Percentiles rank a stretch among this genome's conserved stretches.
These are phyloP conservation scores for Leguminivora glycinivorella DNA, from an alignment of 1,140 invertebrate species.

Conservation along the genomic window DNA sequence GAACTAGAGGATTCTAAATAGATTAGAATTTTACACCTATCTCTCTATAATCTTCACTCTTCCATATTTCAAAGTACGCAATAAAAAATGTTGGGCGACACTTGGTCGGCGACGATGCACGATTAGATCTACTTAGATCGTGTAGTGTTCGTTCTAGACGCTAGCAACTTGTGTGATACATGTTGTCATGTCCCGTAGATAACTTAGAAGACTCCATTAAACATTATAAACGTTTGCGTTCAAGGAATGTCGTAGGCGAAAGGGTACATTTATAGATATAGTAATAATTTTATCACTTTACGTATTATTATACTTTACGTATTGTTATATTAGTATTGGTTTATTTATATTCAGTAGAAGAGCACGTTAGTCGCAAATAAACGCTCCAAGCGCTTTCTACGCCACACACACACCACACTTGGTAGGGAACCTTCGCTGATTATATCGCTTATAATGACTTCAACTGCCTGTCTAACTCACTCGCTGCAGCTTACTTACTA, in stretches of 20 bases:
- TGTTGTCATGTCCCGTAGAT: slow-evolving; percentile 52
- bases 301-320: slow-evolving; percentile 40
- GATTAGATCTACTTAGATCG: slow-evolving; percentile 61
- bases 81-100: slow-evolving; percentile 42
- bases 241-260: slow-evolving; percentile 69
- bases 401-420: slow-evolving; percentile 25
- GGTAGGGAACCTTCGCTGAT: not conserved
- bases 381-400: slow-evolving; percentile 21
- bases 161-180: slow-evolving; percentile 64
- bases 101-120: slow-evolving; percentile 59
- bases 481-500: slow-evolving; percentile 43
- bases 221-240: slow-evolving; percentile 47
- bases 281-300: slow-evolving; percentile 43
- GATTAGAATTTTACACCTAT: slow-evolving; percentile 53
- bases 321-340: too few relatives aligned
- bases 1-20: slow-evolving; percentile 46
- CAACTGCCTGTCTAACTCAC: slow-evolving; percentile 33
- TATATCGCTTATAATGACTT: not conserved
- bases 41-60: slow-evolving; percentile 72
- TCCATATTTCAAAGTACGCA: slow-evolving; percentile 71
- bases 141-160: slow-evolving; percentile 52
- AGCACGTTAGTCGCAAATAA: slow-evolving; percentile 37
- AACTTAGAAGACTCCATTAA: slow-evolving; percentile 38
- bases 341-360: slow-evolving; percentile 33
- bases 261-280: slow-evolving; percentile 51